A percentile compares a stretch with the other conserved stretches of the same genome.
These are phyloP conservation scores for Cyphomyrus discorhynchus DNA, from an alignment of 2,113 vertebrate species.

Conservation along the genomic window DNA sequence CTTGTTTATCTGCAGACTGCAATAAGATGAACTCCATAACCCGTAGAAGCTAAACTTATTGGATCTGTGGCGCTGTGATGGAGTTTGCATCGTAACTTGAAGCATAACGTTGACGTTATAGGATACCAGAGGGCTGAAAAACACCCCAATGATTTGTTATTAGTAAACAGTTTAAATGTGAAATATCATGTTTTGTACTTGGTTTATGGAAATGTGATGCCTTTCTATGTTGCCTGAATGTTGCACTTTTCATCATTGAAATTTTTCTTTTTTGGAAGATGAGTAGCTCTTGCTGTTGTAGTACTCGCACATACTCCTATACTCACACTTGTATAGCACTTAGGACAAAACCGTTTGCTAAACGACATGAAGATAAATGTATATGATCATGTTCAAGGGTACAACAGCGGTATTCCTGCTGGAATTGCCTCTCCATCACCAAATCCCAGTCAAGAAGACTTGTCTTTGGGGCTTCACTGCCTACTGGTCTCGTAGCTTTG, in stretches of 20 bases:
- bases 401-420: neutral
- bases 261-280: neutral
- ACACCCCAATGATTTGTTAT: neutral
- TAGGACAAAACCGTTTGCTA: neutral
- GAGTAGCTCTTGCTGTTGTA: neutral
- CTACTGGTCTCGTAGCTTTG: neutral
- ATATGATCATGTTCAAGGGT: neutral
- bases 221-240: neutral
- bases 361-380: neutral
- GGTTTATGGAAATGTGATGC: neutral
- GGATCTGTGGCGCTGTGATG: neutral
- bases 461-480: neutral
- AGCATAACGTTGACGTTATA: neutral
- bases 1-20: constrained; percentile 10
- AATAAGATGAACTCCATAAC: neutral
- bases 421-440: too few relatives aligned
- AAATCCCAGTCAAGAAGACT: neutral
- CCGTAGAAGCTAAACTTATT: neutral
- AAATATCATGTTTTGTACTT: neutral
- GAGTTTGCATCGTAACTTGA: neutral
- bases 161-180: neutral
- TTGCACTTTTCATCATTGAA: neutral
- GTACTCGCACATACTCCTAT: neutral
- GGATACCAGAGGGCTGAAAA: neutral
- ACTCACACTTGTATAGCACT: neutral